Evolutionary conservation across 2,113 vertebrate species (phyloP).

Genomic region (Gambusia affinis): DNA sequence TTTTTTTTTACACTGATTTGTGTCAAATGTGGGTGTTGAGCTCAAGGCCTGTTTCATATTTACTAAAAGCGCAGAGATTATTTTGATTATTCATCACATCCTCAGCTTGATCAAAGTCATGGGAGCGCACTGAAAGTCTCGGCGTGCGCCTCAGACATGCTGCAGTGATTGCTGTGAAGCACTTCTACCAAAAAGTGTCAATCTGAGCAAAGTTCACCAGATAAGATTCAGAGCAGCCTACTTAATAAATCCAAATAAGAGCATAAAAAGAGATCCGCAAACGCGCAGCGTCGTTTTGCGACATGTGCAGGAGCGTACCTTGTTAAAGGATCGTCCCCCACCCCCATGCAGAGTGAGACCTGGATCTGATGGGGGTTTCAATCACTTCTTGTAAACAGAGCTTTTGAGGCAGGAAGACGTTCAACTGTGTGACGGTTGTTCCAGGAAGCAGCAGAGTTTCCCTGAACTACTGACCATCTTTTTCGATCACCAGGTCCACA

Average conservation of each 20-base stretch:
- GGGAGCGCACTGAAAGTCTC: too few species aligned
- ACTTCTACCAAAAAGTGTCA: neutral
- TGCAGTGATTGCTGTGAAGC: neutral
- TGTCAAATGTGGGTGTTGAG: neutral
- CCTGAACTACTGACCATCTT: neutral
- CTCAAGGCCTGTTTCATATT: neutral
- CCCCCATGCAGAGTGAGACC: neutral
- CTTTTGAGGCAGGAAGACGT: slow-evolving; percentile 4
- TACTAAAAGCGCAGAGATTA: neutral
- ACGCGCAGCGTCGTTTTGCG: neutral
- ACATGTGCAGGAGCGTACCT: accelerated
- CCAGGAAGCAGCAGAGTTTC: neutral
- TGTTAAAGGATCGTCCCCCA: neutral
- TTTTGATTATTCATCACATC: neutral
- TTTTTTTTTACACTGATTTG: neutral
- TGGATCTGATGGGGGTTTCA: neutral
- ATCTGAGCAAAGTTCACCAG: neutral
- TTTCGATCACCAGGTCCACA: neutral
- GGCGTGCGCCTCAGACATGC: neutral
- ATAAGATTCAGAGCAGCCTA: neutral
- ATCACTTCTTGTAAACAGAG: slow-evolving; percentile 17
- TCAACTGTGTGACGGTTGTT: neutral
- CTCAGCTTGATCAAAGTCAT: neutral
- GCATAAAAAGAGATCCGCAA: neutral
- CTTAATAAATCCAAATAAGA: too few species aligned